Evolutionary conservation across 2,113 vertebrate genomes (phyloP).

Genomic region (Lagenorhynchus albirostris): DNA sequence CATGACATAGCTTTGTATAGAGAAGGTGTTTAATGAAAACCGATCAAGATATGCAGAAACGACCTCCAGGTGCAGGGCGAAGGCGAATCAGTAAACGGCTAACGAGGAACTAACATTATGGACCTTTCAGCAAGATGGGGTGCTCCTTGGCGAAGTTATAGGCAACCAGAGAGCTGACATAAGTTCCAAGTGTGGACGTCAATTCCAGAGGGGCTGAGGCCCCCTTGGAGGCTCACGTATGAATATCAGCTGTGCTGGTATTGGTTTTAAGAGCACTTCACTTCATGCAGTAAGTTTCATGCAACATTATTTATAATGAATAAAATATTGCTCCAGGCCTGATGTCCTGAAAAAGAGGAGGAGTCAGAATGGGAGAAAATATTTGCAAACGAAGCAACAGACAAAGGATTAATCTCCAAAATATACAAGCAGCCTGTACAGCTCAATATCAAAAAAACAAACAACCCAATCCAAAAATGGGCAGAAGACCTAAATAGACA

Average conservation of each 20-base stretch:
- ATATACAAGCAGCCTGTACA: too few relatives aligned
- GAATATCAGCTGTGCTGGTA: background rate
- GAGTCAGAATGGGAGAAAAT: too few relatives aligned
- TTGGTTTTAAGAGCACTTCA: background rate
- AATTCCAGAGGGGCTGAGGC: background rate
- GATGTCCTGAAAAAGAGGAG: background rate
- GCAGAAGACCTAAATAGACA: too few relatives aligned
- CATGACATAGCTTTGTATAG: background rate
- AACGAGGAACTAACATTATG: too few relatives aligned
- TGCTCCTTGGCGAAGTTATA: background rate
- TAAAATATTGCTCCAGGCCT: background rate
- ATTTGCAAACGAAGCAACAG: too few relatives aligned
- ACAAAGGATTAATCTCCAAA: too few relatives aligned
- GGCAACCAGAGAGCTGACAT: background rate
- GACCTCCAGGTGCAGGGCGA: background rate
- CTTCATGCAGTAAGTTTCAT: background rate
- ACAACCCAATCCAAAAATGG: too few relatives aligned
- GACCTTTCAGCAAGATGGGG: background rate
- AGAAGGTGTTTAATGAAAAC: background rate
- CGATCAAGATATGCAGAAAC: background rate
- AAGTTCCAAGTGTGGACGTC: too few relatives aligned
- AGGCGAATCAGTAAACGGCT: background rate
- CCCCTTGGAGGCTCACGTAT: background rate
- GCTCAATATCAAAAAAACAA: too few relatives aligned
- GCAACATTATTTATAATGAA: background rate